Base-by-base conservation (phyloP, 2,888 invertebrate genomes). In the Ophioninae sp. region DNA sequence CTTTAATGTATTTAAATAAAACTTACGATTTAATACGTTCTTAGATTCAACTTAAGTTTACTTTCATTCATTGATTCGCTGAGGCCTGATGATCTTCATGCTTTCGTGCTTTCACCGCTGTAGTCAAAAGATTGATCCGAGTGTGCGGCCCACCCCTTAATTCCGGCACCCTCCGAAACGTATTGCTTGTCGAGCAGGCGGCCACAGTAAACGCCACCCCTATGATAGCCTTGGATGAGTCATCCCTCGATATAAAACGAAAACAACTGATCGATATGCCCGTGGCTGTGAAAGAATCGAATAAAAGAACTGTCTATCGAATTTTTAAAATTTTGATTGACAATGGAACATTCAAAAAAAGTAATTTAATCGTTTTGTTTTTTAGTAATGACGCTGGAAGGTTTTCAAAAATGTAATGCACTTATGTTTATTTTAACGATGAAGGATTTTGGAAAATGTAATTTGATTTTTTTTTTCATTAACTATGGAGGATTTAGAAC, bases 151-250 rank as follows among this genome's bases (percentile, higher is more conserved):
- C 65, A 39, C 50, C 50, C 50, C 50, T 39, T 39, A 65, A 37
- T 65, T 37, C 65, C 39, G 20, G n/a, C 17, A n/a, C 65, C 65
- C n/a, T 39, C 20, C 39, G 39, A 39, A 65, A 65, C 39, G 39
- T 65, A 20, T 8, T 73, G 73, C 61, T 44, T 23, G 79, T 20
- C 50, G 61, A 68, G 13, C 59, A 20, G 61, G 7, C 61, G 50
- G 30, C 37, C 61, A 37, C n/a, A 30, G 44, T 21, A 21, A 65
- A 73, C 65, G 75, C 82, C 79, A 77, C 77, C n/a, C 62, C 69
- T n/a, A 57, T 37, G 41, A 30, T 78, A 84, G 79, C 80, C 75
- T 81, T 87, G 87, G 87, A 88, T 90, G 90, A 90, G 87, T 91
- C 90, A 90, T 87, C 86, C 86, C 81, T 61, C 57, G 82, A 85